These are phyloP conservation scores for Tetrao urogallus DNA, from an alignment of 2,113 vertebrate genomes.

Conservation along the genomic window DNA sequence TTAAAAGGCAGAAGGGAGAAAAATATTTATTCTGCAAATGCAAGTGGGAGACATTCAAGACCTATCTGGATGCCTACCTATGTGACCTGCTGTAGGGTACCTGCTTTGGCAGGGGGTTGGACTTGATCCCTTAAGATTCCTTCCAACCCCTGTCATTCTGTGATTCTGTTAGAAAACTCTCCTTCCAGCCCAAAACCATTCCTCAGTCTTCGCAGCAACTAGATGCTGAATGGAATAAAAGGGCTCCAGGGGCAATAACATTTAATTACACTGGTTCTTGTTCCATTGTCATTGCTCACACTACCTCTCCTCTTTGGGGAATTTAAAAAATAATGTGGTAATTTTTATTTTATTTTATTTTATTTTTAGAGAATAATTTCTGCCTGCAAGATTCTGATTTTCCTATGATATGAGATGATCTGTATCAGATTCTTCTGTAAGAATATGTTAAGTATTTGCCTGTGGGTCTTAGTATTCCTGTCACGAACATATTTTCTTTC, in stretches of 20 bases:
- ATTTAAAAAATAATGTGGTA: background rate
- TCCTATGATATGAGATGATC: background rate
- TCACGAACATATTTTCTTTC: background rate
- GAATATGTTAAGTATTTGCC: conserved; percentile 16
- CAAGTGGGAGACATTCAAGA: background rate
- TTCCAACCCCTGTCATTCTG: too few relatives aligned
- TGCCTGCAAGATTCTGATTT: background rate
- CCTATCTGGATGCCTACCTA: too few relatives aligned
- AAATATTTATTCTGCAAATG: background rate
- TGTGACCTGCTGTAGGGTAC: too few relatives aligned
- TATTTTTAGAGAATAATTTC: background rate
- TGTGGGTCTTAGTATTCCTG: background rate
- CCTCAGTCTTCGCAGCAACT: background rate
- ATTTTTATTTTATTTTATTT: too few relatives aligned
- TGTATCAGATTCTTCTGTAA: conserved; percentile 4
- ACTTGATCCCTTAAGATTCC: too few relatives aligned
- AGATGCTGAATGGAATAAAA: background rate
- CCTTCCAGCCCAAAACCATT: accelerated
- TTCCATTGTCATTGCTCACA: background rate
- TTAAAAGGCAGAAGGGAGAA: background rate
- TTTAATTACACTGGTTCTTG: background rate
- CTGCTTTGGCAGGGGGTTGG: too few relatives aligned
- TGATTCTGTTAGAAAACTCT: background rate
- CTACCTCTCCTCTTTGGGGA: background rate
- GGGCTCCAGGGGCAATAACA: background rate